Conservation (phyloP, 2,113 vertebrate genomes). For the Aptenodytes patagonicus region DNA sequence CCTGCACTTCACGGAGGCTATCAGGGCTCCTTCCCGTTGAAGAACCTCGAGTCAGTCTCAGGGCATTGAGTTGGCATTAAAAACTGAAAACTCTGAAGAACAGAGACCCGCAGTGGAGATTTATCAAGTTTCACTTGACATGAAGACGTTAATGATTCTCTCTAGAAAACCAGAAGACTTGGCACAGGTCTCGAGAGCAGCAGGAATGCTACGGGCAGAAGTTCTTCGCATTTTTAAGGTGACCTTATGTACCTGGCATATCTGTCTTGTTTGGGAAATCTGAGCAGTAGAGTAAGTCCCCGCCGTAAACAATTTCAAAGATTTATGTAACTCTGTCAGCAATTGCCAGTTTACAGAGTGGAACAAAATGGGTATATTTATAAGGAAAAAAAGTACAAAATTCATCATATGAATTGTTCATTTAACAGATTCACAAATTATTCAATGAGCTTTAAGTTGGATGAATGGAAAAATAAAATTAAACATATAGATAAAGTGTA, state of each 20-base stretch:
- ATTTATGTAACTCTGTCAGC: background rate
- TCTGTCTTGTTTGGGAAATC: background rate
- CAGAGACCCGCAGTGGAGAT: background rate
- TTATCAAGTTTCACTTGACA: background rate
- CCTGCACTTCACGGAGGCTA: fast-evolving
- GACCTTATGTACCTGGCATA: background rate
- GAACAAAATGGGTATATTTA: background rate
- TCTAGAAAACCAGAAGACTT: background rate
- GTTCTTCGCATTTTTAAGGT: background rate
- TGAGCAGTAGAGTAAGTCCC: background rate
- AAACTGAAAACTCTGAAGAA: background rate
- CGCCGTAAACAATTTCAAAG: background rate
- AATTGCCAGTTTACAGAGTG: background rate
- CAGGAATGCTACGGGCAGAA: background rate
- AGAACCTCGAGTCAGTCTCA: background rate
- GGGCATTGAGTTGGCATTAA: background rate
- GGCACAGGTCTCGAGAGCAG: background rate
- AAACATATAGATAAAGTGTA: background rate
- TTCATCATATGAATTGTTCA: background rate
- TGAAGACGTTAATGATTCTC: background rate
- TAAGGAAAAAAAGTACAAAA: background rate
- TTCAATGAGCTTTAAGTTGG: background rate
- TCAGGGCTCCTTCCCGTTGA: background rate
- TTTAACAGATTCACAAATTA: background rate
- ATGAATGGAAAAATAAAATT: background rate